Evolutionary conservation across 2,888 invertebrate genomes (phyloP), one percentile per base, ranked within the genome.

Genomic region (Rhingia campestris): DNA sequence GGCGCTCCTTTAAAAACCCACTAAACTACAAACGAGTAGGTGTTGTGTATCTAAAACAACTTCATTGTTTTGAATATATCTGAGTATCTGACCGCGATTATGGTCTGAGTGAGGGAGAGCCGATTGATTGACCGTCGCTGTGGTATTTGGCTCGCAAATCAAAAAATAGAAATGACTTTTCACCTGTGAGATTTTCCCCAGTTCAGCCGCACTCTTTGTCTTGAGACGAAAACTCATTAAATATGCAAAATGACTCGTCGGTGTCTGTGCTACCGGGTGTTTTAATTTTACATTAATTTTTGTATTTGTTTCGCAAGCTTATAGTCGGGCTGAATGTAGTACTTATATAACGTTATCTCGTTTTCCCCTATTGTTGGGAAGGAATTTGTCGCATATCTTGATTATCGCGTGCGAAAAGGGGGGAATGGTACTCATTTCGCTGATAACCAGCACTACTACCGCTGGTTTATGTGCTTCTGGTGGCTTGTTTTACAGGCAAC

Each of bases 81-180:
- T 45, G 32, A 53, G 12, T n/a, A 45, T 22, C 53, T 45, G 32
- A 53, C 53, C 30, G 5, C 6, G 53, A 12, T 30, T 12, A n/a
- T 45, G 12, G 43, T 12, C 10, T 5, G 12, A 10, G 6, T 10
- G 32, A 32, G n/a, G 22, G 22, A 7, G 54, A 56, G 14, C 39
- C 49, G 49, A 64, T 51, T 51, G 32, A 69, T 70, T 59, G 41
- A 32, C 35, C 14, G 14, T 22, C 43, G 53, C 53, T 30, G 54
- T 67, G 35, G 41, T 41, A n/a, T 12, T 35, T 7, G n/a, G 30
- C 45, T 30, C 37, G 54, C 54, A 64, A 54, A 69, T 76, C 67
- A 74, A 64, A 81, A 82, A 82, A 67, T 77, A 63, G 63, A 74
- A 77, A 82, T 77, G 82, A 82, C 79, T 74, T 82, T 77, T 77